These are phyloP conservation scores for Cassiopea andromeda DNA, from an alignment of 30 jellyfish, hydroid and myxozoan genomes.

Conservation along the genomic window DNA sequence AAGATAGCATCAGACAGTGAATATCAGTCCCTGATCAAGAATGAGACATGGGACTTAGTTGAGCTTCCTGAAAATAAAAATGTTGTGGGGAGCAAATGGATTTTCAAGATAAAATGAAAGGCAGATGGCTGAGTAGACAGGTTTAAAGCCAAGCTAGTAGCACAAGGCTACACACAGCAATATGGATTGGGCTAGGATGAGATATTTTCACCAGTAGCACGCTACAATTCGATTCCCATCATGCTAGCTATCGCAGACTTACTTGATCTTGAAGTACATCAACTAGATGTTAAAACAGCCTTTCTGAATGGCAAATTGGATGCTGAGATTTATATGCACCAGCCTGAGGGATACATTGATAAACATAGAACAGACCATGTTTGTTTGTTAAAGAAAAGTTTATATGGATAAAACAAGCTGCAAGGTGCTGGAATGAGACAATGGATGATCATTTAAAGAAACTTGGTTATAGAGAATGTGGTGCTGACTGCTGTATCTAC, in stretches of 20 bases:
- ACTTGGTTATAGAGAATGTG: neutral
- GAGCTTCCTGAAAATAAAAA: conserved; percentile 53
- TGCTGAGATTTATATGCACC: conserved; percentile 39
- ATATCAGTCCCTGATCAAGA: conserved; percentile 33
- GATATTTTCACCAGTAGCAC: conserved; percentile 28
- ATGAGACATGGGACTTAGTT: conserved; percentile 63
- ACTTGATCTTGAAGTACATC: conserved; percentile 11
- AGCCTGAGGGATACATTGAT: conserved; percentile 39
- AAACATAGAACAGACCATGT: conserved; percentile 12
- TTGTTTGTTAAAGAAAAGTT: conserved; percentile 11
- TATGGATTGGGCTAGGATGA: conserved; percentile 15
- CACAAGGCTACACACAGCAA: conserved; percentile 1
- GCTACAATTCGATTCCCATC: conserved; percentile 16
- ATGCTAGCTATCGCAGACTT: conserved; percentile 18
- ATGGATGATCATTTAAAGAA: neutral
- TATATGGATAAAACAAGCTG: conserved; percentile 39
- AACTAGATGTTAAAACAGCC: conserved; percentile 40
- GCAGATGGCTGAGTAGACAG: neutral
- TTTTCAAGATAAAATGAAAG: neutral
- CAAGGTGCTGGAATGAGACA: conserved; percentile 31
- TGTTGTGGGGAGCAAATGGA: conserved; percentile 25
- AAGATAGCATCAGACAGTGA: conserved; percentile 40
- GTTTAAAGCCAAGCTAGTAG: neutral
- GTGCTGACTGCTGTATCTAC: conserved; percentile 25
- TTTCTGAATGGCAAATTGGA: conserved; percentile 26